A percentile compares a stretch with the other conserved stretches of the same genome.
phyloP scores from a whole-genome alignment of 2,113 vertebrate genomes.

The Rutilus rutilus region DNA sequence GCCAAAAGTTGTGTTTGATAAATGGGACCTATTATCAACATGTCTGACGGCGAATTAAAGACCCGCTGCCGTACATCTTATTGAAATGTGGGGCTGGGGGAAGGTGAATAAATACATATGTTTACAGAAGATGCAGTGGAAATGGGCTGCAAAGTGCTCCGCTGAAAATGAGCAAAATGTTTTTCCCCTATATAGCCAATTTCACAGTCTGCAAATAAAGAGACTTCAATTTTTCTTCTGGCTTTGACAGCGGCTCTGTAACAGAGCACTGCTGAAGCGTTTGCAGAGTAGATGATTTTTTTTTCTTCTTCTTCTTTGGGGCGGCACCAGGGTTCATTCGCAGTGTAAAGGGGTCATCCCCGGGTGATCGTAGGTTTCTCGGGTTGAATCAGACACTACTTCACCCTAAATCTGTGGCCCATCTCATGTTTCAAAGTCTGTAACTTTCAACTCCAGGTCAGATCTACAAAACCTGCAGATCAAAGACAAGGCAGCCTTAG shows the following conservation, averaged over 20 bases:
- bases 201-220: slow-evolving; percentile 57
- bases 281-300: background rate
- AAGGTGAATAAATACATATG: slow-evolving; percentile 57
- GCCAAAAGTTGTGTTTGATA: slow-evolving; percentile 54
- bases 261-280: slow-evolving; percentile 27
- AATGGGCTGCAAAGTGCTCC: slow-evolving; percentile 43
- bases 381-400: slow-evolving; percentile 1
- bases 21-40: slow-evolving; percentile 58
- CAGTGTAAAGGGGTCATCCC: slow-evolving; percentile 40
- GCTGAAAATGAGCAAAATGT: slow-evolving; percentile 38
- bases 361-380: slow-evolving; percentile 1
- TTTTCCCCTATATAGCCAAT: slow-evolving; percentile 40
- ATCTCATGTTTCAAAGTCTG: slow-evolving; percentile 39
- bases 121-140: slow-evolving; percentile 45
- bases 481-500: slow-evolving; percentile 25
- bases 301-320: slow-evolving; percentile 18
- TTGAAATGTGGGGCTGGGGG: slow-evolving; percentile 45
- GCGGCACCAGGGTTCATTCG: slow-evolving; percentile 15
- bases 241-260: slow-evolving; percentile 40
- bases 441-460: slow-evolving; percentile 35
- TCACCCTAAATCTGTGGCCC: slow-evolving; percentile 31
- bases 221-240: slow-evolving; percentile 48
- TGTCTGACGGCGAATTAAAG: slow-evolving; percentile 56
- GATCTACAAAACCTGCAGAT: slow-evolving; percentile 38
- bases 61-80: slow-evolving; percentile 52